Evolutionary conservation across 2,797 vertebrate genomes (phyloP), one percentile per base, ranked within the genome.

Genomic region (Hephaestus fuliginosus): DNA sequence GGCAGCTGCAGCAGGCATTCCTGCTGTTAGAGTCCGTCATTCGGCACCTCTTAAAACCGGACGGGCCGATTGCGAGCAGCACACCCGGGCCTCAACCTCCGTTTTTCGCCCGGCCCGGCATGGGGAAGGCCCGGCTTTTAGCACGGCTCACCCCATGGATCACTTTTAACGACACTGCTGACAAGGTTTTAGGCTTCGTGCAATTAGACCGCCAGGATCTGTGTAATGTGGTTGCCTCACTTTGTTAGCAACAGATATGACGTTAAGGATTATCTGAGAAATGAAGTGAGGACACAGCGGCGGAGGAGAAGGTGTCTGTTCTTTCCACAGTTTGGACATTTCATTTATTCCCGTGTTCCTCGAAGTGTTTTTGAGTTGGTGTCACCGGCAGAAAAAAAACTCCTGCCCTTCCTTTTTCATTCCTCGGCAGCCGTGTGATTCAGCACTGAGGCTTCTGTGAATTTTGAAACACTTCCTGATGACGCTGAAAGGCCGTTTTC

Each of bases 21-120:
- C 90, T 90, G 53, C 83, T 53, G 84, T 82, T 84, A 41, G 71
- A 70, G 80, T 66, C 70, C 74, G 14, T 93, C 86, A 85, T 3
- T 58, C 78, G 1, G 74, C 90, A 91, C 91, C 94, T 94, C 90
- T 73, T 90, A 81, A 94, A 91, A 71, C 66, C 13, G 73, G 89
- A 87, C 18, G 46, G 65, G 39, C 30, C 48, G 22, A 57, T 69
- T 64, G 73, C 60, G 75, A 86, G 67, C 88, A 49, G 78, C 89
- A 76, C 74, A 72, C 65, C 85, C 15, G 62, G 71, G 78, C 75
- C 90, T 77, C 79, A 8, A 20, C 62, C 62, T 72, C 80, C 39
- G 71, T 25, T 25, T 67, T 83, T 69, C 28, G 64, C 68, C 44
- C 30, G 22, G 25, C 41, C 13, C 6, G 13, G 39, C 30, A 2